phyloP scores from a whole-genome alignment of 2,888 invertebrate species.

The Agonopterix heracliana region DNA sequence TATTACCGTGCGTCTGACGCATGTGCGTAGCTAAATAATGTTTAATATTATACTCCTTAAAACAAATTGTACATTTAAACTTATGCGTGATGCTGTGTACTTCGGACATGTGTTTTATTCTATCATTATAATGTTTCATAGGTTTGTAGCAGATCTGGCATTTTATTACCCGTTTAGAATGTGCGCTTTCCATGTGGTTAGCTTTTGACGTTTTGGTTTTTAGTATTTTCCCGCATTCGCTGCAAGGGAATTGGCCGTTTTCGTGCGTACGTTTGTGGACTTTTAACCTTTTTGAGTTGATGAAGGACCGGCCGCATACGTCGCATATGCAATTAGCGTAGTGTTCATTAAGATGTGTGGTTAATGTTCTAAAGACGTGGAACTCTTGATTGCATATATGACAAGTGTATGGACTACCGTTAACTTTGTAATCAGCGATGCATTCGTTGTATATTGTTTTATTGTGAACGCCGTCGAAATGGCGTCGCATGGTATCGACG shows the following conservation, averaged over 20 bases:
- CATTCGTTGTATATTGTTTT: slow-evolving; percentile 55
- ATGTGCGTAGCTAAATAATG: slow-evolving; percentile 63
- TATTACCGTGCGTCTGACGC: slow-evolving; percentile 59
- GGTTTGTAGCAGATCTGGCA: slow-evolving; percentile 59
- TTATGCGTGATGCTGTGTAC: slow-evolving; percentile 54
- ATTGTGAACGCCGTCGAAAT: slow-evolving; percentile 43
- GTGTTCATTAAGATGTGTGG: slow-evolving; percentile 67
- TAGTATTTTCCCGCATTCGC: slow-evolving; percentile 48
- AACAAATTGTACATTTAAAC: slow-evolving; percentile 53
- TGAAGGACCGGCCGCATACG: slow-evolving; percentile 67
- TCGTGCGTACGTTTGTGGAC: slow-evolving; percentile 70
- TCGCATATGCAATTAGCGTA: slow-evolving; percentile 68
- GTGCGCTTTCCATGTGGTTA: slow-evolving; percentile 56
- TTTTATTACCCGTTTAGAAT: slow-evolving; percentile 50
- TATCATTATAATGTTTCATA: slow-evolving; percentile 63
- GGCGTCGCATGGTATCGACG: slow-evolving; percentile 41
- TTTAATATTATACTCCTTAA: slow-evolving; percentile 53
- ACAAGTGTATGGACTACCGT: slow-evolving; percentile 47
- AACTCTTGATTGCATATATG: slow-evolving; percentile 51
- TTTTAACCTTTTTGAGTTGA: slow-evolving; percentile 63
- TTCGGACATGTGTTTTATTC: slow-evolving; percentile 64
- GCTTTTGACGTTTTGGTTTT: slow-evolving; percentile 51
- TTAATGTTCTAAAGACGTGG: slow-evolving; percentile 56
- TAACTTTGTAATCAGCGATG: slow-evolving; percentile 59
- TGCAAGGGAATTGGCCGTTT: slow-evolving; percentile 52